Conservation (phyloP, 2,113 vertebrate genomes). For the Odocoileus hemionus region DNA sequence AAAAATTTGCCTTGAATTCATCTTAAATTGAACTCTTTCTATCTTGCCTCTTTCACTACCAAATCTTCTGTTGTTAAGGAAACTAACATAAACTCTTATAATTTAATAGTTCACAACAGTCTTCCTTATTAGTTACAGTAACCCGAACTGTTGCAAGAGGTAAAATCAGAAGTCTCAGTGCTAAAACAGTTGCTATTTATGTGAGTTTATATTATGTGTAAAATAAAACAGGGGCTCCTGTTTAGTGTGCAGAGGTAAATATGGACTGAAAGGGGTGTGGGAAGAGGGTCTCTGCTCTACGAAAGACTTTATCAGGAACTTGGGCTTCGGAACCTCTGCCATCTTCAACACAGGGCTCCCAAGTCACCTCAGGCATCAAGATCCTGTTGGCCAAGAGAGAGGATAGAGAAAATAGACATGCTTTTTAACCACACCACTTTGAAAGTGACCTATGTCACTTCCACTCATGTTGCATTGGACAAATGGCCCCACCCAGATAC, state of each 20-base stretch:
- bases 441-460: background rate
- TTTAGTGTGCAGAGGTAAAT: background rate
- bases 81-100: background rate
- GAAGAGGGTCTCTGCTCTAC: background rate
- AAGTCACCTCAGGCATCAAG: background rate
- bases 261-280: accelerated
- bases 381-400: background rate
- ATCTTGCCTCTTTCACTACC: background rate
- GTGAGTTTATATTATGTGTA: background rate
- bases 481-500: background rate
- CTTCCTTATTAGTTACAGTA: background rate
- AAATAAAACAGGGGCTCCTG: background rate
- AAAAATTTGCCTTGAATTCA: slow-evolving; percentile 17
- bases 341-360: background rate
- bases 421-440: background rate
- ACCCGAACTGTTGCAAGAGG: background rate
- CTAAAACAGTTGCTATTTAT: background rate
- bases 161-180: background rate
- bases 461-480: background rate
- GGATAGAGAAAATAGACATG: background rate
- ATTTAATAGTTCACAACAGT: background rate
- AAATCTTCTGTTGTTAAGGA: background rate
- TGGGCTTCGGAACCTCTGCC: background rate
- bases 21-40: background rate
- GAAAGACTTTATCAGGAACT: background rate